Evolutionary conservation across 2,888 invertebrate genomes (phyloP), one percentile per base, ranked within the genome.

Genomic region (Lordiphosa andalusiaca): DNA sequence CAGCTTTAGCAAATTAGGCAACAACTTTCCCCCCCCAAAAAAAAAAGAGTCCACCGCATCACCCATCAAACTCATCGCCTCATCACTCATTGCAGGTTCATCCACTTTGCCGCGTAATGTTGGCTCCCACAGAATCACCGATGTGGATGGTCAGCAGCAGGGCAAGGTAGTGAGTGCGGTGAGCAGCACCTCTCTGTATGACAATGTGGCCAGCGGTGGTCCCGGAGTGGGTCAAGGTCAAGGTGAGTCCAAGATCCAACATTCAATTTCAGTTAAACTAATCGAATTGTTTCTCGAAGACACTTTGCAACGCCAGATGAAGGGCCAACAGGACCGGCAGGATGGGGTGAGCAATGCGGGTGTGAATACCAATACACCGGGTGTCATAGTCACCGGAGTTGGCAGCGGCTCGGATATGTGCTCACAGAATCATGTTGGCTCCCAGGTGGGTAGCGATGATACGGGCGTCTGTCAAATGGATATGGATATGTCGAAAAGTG

Each of bases 181-280:
- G n/a, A 96, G 95, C 67, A 95, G 95, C 76, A 95, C 95, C 37
- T 96, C 96, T 52, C 92, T 97, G 46, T 96, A 96, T 87, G 96
- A 96, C 90, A 96, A 96, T 88, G 96, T 96, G 50, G 89, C 92
- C 54, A 78, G 86, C 57, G 82, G 88, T 58, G 87, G 86, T 35
- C 68, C 73, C 1, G 68, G 67, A 33, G 58, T 72, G 37, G 48
- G 46, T 40, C 80, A 73, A 54, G 76, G 67, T 47, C 66, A 67
- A 21, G 78, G 78, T 80, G 64, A 75, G 76, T 59, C 2, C 7
- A 25, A 25, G 25, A 25, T 7, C 3, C 6, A 0, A 7, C 25
- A 6, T 7, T 7, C 2, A 25, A 25, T 7, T 2, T 2, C 6
- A 7, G 25, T 7, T 25, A 25, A 25, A 6, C 25, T 25, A 25